Conservation (phyloP, 2,888 invertebrate genomes). For the Tetramorium bicarinatum region DNA sequence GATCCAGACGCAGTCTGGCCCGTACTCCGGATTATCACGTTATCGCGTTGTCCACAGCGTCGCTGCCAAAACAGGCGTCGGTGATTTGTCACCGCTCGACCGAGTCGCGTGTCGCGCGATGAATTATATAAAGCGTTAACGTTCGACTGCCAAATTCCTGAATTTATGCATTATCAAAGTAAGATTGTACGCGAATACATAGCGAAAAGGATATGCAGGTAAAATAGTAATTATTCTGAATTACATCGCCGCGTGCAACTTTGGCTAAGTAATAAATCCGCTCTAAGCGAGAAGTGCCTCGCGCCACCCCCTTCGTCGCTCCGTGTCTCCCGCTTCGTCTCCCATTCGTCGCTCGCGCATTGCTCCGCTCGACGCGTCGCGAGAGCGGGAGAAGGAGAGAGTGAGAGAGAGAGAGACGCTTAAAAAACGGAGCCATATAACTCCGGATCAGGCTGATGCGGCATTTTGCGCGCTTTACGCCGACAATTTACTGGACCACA, state of each 20-base stretch:
- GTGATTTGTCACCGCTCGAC: conserved; percentile 20
- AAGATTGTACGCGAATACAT: neutral
- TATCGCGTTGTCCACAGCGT: conserved; percentile 1
- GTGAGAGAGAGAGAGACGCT: neutral
- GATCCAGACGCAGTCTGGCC: neutral
- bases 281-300: conserved; percentile 28
- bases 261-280: conserved; percentile 30
- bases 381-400: conserved; percentile 8
- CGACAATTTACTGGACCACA: conserved; percentile 82
- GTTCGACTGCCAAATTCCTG: neutral
- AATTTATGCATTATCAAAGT: neutral
- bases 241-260: neutral
- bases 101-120: neutral
- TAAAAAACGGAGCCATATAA: conserved; percentile 71
- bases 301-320: neutral
- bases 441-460: conserved; percentile 78
- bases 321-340: neutral
- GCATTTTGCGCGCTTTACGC: conserved; percentile 80
- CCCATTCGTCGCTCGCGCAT: neutral
- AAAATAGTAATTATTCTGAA: conserved; percentile 18
- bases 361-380: neutral
- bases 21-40: conserved; percentile 7
- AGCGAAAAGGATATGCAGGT: neutral
- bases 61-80: neutral
- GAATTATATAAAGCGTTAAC: neutral